Conservation (phyloP, 2,113 vertebrate species). For the Sander lucioperca region DNA sequence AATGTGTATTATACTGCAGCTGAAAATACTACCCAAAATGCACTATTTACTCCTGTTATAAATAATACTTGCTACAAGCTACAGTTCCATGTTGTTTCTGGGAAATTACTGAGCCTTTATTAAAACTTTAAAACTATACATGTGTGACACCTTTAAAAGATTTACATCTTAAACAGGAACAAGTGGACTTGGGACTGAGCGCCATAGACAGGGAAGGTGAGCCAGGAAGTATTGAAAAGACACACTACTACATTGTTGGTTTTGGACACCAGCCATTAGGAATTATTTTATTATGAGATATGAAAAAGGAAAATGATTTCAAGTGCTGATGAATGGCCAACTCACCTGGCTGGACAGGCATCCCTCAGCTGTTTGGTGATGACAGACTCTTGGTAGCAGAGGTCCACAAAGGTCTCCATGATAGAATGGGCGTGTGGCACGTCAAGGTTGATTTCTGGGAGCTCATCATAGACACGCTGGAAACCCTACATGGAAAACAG, state of each 20-base stretch:
- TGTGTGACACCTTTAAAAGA: neutral
- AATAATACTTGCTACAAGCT: neutral
- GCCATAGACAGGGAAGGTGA: neutral
- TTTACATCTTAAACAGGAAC: neutral
- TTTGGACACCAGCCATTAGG: neutral
- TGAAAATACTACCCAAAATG: too few species aligned
- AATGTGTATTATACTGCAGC: too few species aligned
- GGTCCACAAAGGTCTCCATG: conserved; percentile 89
- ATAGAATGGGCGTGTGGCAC: conserved; percentile 87
- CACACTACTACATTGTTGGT: neutral
- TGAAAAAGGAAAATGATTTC: neutral
- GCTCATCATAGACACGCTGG: conserved; percentile 87
- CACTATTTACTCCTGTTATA: too few species aligned
- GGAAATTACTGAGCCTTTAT: neutral
- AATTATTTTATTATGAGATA: neutral
- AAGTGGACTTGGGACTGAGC: neutral
- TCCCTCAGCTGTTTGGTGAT: conserved; percentile 90
- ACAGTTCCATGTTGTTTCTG: neutral
- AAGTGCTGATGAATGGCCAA: neutral
- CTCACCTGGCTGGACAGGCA: conserved; percentile 87
- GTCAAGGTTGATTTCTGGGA: conserved; percentile 89
- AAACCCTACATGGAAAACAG: conserved; percentile 83
- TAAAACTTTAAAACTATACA: neutral
- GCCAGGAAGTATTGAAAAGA: neutral
- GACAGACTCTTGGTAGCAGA: conserved; percentile 86